Evolutionary conservation across 2,797 vertebrate species (phyloP), one percentile per base, ranked within the genome.

Genomic region (Chiropotes sagulatus): DNA sequence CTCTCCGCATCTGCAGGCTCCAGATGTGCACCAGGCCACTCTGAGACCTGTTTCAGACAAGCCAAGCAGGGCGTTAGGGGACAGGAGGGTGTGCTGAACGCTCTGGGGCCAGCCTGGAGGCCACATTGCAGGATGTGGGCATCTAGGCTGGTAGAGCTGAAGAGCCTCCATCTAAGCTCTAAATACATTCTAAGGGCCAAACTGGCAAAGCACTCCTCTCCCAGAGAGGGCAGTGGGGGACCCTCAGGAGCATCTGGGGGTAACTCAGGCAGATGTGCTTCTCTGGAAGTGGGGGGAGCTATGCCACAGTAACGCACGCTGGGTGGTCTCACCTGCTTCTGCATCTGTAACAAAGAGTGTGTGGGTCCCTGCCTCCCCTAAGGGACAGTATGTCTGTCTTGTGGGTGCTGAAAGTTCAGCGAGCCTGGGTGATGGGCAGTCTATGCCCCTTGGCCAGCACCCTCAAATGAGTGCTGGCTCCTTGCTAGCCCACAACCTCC

Each of bases 21-120:
- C 99, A 99, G 93, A 99, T 93, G 28, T 99, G 99, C 96, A 99
- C 98, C 88, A 98, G 78, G 19, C 99, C 99, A 3, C 98, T 99
- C 92, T 98, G 99, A 52, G 99, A 99, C 88, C 99, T 99, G 98
- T 48, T 61, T 33, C 48, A 95, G 79, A 58, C 44, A 82, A 93
- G 12, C 57, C 20, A 41, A 3, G 46, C 2, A 12, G 82, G 80
- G 61, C 10, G 0, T 57, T 2, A 58, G 88, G 48, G 9, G 0
- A 0, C 17, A 58, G 88, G 39, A 24, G 2, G 33, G 4, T 20
- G 26, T 33, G 15, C 17, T 54, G 28, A 64, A 83, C 1, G 9
- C n/a, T 57, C 44, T 7, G 2, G 79, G 61, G 19, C 30, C 12
- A 2, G 72, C 73, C 13, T 14, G n/a, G 75, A 82, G 33, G 58